A percentile compares a stretch with the other conserved stretches of the same genome.
These are phyloP conservation scores for Eleginops maclovinus DNA, from an alignment of 2,113 vertebrate species.

Conservation along the genomic window DNA sequence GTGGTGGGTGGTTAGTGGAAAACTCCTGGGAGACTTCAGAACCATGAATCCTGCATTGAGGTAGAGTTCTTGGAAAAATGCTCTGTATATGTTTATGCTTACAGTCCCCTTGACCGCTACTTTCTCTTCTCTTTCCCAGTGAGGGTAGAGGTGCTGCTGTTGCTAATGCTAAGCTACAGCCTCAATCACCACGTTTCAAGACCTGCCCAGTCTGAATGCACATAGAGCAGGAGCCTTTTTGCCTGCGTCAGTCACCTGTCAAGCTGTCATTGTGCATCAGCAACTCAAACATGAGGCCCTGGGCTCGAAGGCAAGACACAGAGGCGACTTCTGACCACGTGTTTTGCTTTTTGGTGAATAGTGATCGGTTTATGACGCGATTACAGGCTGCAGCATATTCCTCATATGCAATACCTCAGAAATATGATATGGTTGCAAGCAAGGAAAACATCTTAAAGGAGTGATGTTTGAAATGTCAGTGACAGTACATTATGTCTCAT, in stretches of 20 bases:
- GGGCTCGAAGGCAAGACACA: constrained; percentile 14
- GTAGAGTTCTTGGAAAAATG: constrained; percentile 71
- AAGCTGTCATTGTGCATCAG: constrained; percentile 37
- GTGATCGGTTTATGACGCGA: constrained; percentile 42
- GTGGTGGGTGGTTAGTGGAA: constrained; percentile 74
- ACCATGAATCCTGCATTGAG: constrained; percentile 84
- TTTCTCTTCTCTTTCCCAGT: constrained; percentile 12
- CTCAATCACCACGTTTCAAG: constrained; percentile 31
- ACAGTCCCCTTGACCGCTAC: constrained; percentile 64
- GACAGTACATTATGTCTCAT: no score
- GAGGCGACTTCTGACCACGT: constrained; percentile 35
- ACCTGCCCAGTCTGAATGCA: constrained; percentile 8
- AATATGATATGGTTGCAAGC: constrained; percentile 5
- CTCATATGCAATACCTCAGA: constrained; percentile 17
- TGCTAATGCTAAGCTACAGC: neutral
- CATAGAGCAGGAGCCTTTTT: neutral
- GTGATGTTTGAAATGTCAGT: neutral
- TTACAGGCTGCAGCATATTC: constrained; percentile 39
- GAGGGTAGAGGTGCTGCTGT: neutral
- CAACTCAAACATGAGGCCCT: constrained; percentile 15
- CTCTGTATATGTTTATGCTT: constrained; percentile 72
- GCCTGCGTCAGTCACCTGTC: constrained; percentile 60
- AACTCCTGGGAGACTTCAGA: constrained; percentile 73
- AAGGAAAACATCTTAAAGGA: constrained; percentile 21
- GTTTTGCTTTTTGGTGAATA: constrained; percentile 25